Percentiles rank a stretch among this genome's conserved stretches.
phyloP scores from a whole-genome alignment of 2,797 vertebrate genomes.

The Numenius phaeopus region DNA sequence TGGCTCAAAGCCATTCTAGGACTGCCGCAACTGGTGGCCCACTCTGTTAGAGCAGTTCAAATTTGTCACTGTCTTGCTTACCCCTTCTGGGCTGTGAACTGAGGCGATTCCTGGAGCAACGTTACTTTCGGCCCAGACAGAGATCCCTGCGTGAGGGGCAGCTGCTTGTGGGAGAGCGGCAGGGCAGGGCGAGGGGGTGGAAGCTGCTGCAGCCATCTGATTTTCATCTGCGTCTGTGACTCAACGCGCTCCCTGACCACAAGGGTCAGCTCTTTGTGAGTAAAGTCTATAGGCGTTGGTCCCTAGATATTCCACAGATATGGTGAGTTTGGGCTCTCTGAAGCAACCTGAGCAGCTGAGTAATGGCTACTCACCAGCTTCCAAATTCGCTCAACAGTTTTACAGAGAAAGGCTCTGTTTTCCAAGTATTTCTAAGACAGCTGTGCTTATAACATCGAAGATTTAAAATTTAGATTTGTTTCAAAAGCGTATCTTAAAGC shows the following conservation, averaged over 20 bases:
- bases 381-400: not conserved
- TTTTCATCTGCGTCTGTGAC: constrained; percentile 16
- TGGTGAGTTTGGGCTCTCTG: not conserved
- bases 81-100: not conserved
- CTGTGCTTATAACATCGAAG: not conserved
- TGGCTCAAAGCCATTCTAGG: not conserved
- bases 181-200: not conserved
- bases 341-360: not conserved
- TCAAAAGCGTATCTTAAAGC: not conserved
- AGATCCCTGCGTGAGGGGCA: not conserved
- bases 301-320: not conserved
- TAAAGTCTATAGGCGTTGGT: not conserved
- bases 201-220: not conserved
- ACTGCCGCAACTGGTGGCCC: not conserved
- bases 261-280: constrained; percentile 8
- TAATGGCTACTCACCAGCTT: not conserved
- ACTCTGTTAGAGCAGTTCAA: not conserved
- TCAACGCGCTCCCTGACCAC: not conserved
- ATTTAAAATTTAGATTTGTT: not conserved
- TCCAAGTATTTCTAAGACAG: not conserved
- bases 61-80: not conserved
- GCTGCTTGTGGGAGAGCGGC: not conserved
- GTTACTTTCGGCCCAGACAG: not conserved
- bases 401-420: not conserved
- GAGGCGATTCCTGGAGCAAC: not conserved